Percentiles rank a stretch among this genome's conserved stretches.
Conservation (phyloP, 2,113 vertebrate species). For the Orthonyx spaldingii region DNA sequence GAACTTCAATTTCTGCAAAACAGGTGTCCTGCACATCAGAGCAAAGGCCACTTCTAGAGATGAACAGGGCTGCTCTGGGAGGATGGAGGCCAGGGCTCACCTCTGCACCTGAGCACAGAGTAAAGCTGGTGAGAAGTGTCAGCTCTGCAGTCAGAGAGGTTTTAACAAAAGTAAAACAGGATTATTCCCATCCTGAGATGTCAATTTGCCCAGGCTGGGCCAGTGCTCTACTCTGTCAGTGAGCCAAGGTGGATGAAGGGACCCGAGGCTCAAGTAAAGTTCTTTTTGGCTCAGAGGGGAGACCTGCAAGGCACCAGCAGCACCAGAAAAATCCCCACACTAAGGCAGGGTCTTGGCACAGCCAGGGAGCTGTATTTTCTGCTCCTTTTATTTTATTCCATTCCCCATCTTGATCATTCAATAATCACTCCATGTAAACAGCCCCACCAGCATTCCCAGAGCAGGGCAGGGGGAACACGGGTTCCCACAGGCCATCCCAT, state of each 20-base stretch:
- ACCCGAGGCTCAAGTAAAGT: not conserved
- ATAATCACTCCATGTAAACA: accelerated
- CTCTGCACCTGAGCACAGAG: not conserved
- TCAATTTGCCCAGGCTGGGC: not conserved
- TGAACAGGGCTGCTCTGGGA: not conserved
- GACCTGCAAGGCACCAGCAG: not conserved
- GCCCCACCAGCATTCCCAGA: not conserved
- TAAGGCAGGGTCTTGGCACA: not conserved
- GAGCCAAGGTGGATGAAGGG: not conserved
- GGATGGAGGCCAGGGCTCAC: accelerated
- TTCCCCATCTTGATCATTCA: not conserved
- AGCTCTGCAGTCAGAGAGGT: not conserved
- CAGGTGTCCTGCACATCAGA: accelerated
- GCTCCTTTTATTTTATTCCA: not conserved
- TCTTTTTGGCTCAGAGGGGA: not conserved
- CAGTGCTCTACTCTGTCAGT: not conserved
- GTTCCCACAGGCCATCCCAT: accelerated
- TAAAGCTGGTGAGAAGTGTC: accelerated
- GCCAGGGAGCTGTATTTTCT: not conserved
- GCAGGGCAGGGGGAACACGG: accelerated
- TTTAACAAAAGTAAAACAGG: not conserved
- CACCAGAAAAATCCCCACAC: not conserved
- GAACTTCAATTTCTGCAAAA: not conserved
- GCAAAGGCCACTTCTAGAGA: not conserved
- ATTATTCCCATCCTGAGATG: not conserved